These are phyloP conservation scores for Diaphora mendica DNA, from an alignment of 2,888 invertebrate genomes.

Conservation along the genomic window DNA sequence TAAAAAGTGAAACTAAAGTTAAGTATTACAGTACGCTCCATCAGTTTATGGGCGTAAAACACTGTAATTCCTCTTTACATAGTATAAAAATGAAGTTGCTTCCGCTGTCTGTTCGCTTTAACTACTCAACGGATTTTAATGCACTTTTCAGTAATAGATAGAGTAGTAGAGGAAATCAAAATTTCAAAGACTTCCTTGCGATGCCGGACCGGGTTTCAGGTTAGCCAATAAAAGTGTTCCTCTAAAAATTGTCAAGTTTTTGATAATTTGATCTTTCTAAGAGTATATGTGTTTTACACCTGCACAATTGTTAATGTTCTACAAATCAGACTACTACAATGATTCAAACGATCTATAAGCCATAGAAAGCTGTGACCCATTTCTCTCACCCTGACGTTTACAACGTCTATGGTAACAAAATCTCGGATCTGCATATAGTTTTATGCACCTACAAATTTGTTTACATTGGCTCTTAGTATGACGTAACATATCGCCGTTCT, in stretches of 20 bases:
- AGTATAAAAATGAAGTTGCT: too few species aligned
- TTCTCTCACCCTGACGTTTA: constrained; percentile 14
- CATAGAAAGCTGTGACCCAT: constrained; percentile 21
- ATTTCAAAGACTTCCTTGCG: too few species aligned
- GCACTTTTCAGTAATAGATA: too few species aligned
- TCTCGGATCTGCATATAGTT: not conserved
- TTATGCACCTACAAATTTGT: not conserved
- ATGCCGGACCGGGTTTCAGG: too few species aligned
- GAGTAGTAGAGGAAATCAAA: too few species aligned
- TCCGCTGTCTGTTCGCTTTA: too few species aligned
- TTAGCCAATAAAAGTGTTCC: not conserved
- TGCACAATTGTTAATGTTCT: constrained; percentile 10
- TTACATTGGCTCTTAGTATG: not conserved
- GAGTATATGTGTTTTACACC: not conserved
- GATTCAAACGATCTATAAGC: constrained; percentile 1
- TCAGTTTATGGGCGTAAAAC: not conserved
- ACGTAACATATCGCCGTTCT: not conserved
- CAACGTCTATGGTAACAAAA: constrained; percentile 9
- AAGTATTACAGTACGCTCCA: not conserved
- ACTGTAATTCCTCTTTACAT: not conserved
- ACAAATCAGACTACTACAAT: constrained; percentile 8
- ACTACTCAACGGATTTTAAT: too few species aligned
- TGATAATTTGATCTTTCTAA: not conserved
- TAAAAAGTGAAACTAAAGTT: constrained; percentile 1
- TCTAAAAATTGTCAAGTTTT: too few species aligned